Evolutionary conservation across 2,113 vertebrate genomes (phyloP).

Genomic region (Rattus norvegicus): DNA sequence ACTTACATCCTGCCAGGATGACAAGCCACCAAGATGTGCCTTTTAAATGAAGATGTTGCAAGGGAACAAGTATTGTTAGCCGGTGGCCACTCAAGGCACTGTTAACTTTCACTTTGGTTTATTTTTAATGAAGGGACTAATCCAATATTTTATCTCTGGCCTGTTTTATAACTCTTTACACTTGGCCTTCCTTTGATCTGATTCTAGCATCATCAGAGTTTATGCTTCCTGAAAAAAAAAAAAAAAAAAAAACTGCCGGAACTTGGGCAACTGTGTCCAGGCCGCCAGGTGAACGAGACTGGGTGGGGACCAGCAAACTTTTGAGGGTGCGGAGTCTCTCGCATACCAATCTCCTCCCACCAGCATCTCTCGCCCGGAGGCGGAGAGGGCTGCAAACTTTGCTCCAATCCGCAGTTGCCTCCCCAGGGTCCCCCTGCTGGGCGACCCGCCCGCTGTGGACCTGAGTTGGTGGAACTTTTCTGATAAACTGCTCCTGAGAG

Average conservation of each 20-base stretch:
- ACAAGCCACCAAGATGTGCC: not conserved
- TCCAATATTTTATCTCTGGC: not conserved
- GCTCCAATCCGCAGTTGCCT: conserved; percentile 78
- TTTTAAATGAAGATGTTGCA: not conserved
- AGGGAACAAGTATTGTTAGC: conserved; percentile 29
- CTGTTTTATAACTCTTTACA: not conserved
- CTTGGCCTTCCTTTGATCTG: not conserved
- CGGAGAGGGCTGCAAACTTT: conserved; percentile 77
- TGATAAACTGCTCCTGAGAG: not conserved
- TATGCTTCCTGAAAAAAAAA: not conserved
- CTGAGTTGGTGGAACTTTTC: conserved; percentile 29
- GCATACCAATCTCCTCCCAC: conserved; percentile 70
- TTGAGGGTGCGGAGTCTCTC: not conserved
- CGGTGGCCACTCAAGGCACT: not conserved
- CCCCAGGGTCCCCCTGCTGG: conserved; percentile 67
- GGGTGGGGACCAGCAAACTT: not conserved
- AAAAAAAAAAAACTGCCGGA: not conserved
- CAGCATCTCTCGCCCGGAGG: not conserved
- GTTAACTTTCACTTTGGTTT: conserved; percentile 32
- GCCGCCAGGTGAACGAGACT: conserved; percentile 48
- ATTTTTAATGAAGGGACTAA: not conserved
- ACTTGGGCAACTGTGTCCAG: not conserved
- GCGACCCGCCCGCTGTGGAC: conserved; percentile 38
- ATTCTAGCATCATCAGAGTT: not conserved
- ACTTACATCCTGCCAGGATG: not conserved